phyloP scores from a whole-genome alignment of 1,140 invertebrate genomes.

The Manduca sexta region DNA sequence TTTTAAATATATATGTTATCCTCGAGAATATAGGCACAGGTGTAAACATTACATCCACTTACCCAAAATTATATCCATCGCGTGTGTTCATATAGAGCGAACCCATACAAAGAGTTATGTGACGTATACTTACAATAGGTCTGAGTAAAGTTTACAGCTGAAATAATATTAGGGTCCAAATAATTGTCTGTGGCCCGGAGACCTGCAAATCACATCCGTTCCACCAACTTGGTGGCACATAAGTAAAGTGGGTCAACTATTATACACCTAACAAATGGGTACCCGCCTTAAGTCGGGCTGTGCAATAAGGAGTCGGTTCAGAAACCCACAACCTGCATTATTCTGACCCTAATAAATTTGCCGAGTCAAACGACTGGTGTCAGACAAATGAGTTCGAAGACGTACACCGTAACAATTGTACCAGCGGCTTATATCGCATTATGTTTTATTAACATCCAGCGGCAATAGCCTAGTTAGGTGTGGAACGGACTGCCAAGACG shows the following conservation, averaged over 20 bases:
- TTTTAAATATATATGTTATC: too few relatives aligned
- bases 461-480: too few relatives aligned
- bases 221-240: constrained; percentile 33
- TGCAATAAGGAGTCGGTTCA: constrained; percentile 63
- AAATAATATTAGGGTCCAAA: constrained; percentile 21
- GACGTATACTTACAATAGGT: background rate
- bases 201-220: constrained; percentile 51
- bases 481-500: too few relatives aligned
- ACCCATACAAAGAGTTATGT: too few relatives aligned
- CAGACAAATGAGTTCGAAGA: constrained; percentile 67
- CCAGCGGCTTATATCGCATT: background rate
- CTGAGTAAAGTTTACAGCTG: constrained; percentile 10
- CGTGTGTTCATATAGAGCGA: too few relatives aligned
- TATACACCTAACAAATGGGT: constrained; percentile 67
- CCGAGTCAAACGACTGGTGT: constrained; percentile 65
- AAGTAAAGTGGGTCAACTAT: constrained; percentile 64
- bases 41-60: too few relatives aligned
- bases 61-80: too few relatives aligned
- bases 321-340: constrained; percentile 66
- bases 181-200: constrained; percentile 41
- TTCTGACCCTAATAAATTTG: constrained; percentile 71
- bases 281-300: constrained; percentile 52
- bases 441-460: constrained; percentile 1
- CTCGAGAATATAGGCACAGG: too few relatives aligned
- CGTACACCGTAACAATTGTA: constrained; percentile 26